phyloP scores from a whole-genome alignment of 2,797 vertebrate species.

The Microctenopoma steveboyesi region DNA sequence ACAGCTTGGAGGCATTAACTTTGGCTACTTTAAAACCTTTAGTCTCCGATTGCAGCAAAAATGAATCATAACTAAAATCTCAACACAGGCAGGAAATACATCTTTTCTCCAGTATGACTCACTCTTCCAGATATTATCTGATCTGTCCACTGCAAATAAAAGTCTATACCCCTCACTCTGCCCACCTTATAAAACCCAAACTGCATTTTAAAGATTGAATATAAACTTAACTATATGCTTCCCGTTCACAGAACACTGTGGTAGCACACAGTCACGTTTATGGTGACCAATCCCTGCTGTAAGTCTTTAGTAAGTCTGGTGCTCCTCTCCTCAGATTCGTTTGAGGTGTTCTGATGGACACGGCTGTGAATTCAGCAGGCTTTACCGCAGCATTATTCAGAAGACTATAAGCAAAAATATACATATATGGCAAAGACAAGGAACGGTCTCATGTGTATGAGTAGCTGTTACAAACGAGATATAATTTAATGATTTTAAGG shows the following conservation, averaged over 20 bases:
- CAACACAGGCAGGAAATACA: no score
- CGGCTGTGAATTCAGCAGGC: background rate
- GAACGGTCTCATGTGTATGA: background rate
- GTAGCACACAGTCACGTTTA: no score
- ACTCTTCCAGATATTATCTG: no score
- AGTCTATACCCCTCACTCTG: no score
- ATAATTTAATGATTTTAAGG: background rate
- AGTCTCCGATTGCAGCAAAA: background rate
- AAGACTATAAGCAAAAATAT: background rate
- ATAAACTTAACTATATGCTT: background rate
- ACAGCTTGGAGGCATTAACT: no score
- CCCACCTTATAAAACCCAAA: background rate
- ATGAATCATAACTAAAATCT: background rate
- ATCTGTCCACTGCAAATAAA: no score
- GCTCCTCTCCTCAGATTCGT: background rate
- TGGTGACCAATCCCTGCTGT: no score
- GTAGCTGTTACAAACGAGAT: background rate
- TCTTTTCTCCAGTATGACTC: no score
- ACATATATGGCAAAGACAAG: background rate
- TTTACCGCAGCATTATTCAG: background rate
- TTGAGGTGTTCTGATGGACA: background rate
- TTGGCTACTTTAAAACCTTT: background rate
- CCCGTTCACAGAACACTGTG: background rate
- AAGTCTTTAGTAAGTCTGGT: background rate
- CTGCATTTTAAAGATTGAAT: background rate